Evolutionary conservation across 2,888 invertebrate genomes (phyloP), one percentile per base, ranked within the genome.

Genomic region (Ophion costatus): DNA sequence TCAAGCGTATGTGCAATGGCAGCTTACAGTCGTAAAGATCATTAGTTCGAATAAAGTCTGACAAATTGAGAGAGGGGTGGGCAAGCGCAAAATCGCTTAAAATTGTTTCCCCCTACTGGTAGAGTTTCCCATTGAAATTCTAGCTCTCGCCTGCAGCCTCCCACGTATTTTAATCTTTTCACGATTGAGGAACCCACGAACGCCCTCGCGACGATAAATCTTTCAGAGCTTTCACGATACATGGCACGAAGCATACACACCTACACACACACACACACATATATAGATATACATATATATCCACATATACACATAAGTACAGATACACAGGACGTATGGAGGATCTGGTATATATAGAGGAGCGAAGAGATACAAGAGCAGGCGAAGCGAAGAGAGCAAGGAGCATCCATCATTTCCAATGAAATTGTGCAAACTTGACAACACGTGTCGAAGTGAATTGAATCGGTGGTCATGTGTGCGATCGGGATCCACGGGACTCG

Each of bases 361-460:
- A 51, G 17, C 17, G 17, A 51, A 51, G 51, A 51, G 51, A 69
- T 56, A 56, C 56, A 75, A 69, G 73, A 78, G 63, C 42, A 33
- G n/a, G 14, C n/a, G 51, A 5, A 80, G 70, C 71, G 20, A 38
- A 29, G 38, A 76, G 80, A 77, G 66, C 84, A 80, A 84, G 73
- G 80, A 85, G 85, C 82, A 85, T 85, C 80, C 77, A 82, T 85
- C 82, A 85, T 82, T 77, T 82, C 57, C 76, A 85, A 82, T 80
- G 82, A 85, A 85, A 85, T 85, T 82, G 82, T 77, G 77, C 82
- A 75, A 82, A 85, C 80, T 80, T 80, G 85, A 85, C 85, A 85
- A 82, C 82, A 80, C 85, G 82, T 82, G 82, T 82, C 69, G 80
- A 57, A 76, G 85, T 69, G 85, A 85, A 85, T 85, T 80, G 85